Evolutionary conservation across 2,888 invertebrate genomes (phyloP).

Genomic region (Cerastoderma edule): DNA sequence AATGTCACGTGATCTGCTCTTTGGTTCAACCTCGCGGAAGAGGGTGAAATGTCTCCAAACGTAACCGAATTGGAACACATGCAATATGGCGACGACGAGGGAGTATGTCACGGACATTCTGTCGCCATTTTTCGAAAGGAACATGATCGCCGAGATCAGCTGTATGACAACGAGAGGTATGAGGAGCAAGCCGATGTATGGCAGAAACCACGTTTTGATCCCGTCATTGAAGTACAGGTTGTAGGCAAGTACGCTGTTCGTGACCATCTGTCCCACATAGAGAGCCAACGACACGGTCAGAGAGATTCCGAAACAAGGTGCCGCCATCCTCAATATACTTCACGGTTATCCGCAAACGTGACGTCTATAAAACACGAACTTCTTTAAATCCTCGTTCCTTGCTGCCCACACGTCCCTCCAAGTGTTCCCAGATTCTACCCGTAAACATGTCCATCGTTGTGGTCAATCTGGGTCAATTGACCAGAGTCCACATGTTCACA

Average conservation of each 20-base stretch:
- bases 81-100: conserved; percentile 87
- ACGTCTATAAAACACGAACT: too few species aligned
- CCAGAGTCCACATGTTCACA: too few species aligned
- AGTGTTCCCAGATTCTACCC: neutral
- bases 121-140: conserved; percentile 66
- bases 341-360: too few species aligned
- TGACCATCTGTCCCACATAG: conserved; percentile 68
- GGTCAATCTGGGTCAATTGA: too few species aligned
- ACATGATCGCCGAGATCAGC: conserved; percentile 85
- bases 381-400: too few species aligned
- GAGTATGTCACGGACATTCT: conserved; percentile 59
- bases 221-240: conserved; percentile 78
- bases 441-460: too few species aligned
- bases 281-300: conserved; percentile 67
- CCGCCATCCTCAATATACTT: conserved; percentile 24
- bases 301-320: conserved; percentile 65
- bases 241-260: conserved; percentile 85
- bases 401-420: too few species aligned
- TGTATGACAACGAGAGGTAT: conserved; percentile 89
- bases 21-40: conserved; percentile 92
- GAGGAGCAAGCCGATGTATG: conserved; percentile 89
- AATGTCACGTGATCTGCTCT: conserved; percentile 92
- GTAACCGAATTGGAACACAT: conserved; percentile 84
- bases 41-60: conserved; percentile 90
- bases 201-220: conserved; percentile 86